phyloP scores from a whole-genome alignment of 1,140 invertebrate genomes.

The Lepidurus apus region DNA sequence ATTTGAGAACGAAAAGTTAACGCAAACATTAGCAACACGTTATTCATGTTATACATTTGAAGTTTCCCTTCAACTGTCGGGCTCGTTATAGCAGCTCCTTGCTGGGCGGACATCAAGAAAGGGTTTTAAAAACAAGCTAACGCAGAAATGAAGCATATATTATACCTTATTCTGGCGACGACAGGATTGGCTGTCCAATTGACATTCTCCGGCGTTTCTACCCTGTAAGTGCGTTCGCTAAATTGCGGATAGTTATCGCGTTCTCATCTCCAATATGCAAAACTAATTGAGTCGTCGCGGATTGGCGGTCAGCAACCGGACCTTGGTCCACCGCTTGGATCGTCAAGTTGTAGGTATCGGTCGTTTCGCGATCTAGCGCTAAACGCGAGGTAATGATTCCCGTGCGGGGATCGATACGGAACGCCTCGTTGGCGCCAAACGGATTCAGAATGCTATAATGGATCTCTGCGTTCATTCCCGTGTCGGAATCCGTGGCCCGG shows the following conservation, averaged over 20 bases:
- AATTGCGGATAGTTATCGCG: conserved; percentile 96
- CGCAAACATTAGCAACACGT: conserved; percentile 11
- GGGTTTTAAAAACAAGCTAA: neutral
- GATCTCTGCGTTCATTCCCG: conserved; percentile 76
- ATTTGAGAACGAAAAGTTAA: conserved; percentile 26
- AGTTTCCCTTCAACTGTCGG: neutral
- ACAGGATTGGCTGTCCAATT: conserved; percentile 74
- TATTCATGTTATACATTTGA: conserved; percentile 5
- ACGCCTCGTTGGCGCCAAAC: conserved; percentile 55
- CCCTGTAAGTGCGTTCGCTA: conserved; percentile 77
- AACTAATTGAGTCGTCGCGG: conserved; percentile 73
- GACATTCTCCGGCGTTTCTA: conserved; percentile 79
- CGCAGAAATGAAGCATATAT: conserved; percentile 28
- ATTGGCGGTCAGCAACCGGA: conserved; percentile 58
- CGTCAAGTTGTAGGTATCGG: conserved; percentile 77
- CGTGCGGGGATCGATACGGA: conserved; percentile 70
- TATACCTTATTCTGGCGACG: conserved; percentile 71
- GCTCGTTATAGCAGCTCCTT: neutral
- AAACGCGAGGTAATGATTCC: conserved; percentile 79
- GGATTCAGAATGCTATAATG: conserved; percentile 48
- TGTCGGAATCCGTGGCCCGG: conserved; percentile 85
- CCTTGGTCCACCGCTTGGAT: conserved; percentile 79
- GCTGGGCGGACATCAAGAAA: neutral
- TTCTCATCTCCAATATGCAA: conserved; percentile 87
- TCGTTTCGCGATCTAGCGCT: conserved; percentile 78